Evolutionary conservation across 1,140 invertebrate species (phyloP).

Genomic region (Megathymus violae): DNA sequence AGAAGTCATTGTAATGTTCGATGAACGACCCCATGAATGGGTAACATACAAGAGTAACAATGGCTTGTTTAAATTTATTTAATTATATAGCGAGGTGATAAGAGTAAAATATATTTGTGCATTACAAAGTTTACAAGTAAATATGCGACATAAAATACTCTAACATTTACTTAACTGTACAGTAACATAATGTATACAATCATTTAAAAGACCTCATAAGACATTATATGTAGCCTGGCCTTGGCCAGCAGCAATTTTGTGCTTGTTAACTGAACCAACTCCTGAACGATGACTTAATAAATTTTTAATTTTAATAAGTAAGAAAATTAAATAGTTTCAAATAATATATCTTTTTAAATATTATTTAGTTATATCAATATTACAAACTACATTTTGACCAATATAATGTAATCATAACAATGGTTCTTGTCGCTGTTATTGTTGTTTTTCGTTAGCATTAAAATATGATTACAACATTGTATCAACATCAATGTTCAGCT

Average conservation of each 20-base stretch:
- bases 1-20: not conserved
- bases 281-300: constrained; percentile 27
- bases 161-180: constrained; percentile 56
- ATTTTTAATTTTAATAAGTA: constrained; percentile 21
- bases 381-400: not conserved
- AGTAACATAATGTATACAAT: constrained; percentile 60
- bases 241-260: constrained; percentile 11
- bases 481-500: constrained; percentile 6
- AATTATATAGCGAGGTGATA: constrained; percentile 34
- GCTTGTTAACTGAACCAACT: constrained; percentile 12
- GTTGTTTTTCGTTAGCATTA: not conserved
- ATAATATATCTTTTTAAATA: constrained; percentile 18
- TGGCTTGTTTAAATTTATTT: constrained; percentile 14
- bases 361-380: constrained; percentile 11
- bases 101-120: constrained; percentile 61
- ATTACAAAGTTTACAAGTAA: constrained; percentile 67
- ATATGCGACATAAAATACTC: constrained; percentile 65
- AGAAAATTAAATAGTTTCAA: constrained; percentile 32
- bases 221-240: constrained; percentile 16
- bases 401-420: not conserved
- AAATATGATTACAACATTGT: constrained; percentile 1
- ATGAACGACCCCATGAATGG: constrained; percentile 11
- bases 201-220: constrained; percentile 52
- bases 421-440: constrained; percentile 1
- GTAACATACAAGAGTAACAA: not conserved